phyloP scores from a whole-genome alignment of 2,113 vertebrate species.

The Rana temporaria region DNA sequence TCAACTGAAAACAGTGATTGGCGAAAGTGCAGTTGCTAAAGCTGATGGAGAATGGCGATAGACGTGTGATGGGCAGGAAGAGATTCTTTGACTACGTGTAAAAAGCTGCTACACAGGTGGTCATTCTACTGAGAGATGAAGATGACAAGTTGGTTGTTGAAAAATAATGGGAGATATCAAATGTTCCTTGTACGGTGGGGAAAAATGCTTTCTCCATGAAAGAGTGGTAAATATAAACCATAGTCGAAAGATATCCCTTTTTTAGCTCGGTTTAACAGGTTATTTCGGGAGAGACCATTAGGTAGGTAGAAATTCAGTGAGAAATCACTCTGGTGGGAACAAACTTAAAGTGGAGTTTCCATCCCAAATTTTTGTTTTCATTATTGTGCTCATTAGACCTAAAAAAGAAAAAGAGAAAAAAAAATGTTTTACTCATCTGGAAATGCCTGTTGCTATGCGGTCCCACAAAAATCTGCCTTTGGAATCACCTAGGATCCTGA shows the following conservation, averaged over 20 bases:
- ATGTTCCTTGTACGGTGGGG: neutral
- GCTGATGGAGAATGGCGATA: conserved; percentile 3
- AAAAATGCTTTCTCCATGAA: neutral
- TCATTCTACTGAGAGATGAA: neutral
- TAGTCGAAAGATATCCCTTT: neutral
- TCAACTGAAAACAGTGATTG: neutral
- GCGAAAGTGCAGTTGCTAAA: conserved; percentile 19
- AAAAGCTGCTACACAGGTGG: conserved; percentile 26
- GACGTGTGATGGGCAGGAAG: conserved; percentile 11
- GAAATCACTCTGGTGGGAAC: neutral
- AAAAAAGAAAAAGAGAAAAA: too few species aligned
- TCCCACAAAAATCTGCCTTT: too few species aligned
- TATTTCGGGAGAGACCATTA: neutral
- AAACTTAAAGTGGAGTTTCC: too few species aligned
- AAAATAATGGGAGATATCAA: conserved; percentile 8
- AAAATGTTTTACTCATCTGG: too few species aligned
- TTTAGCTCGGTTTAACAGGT: neutral
- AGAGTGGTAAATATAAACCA: conserved; percentile 16
- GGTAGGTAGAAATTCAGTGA: neutral
- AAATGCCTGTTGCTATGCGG: too few species aligned
- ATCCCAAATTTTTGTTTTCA: too few species aligned
- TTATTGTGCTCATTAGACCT: too few species aligned
- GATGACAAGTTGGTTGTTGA: neutral
- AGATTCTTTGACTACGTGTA: conserved; percentile 9
- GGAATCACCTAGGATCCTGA: too few species aligned